These are phyloP conservation scores for Thaumatotibia leucotreta DNA, from an alignment of 1,140 invertebrate genomes.

Conservation along the genomic window DNA sequence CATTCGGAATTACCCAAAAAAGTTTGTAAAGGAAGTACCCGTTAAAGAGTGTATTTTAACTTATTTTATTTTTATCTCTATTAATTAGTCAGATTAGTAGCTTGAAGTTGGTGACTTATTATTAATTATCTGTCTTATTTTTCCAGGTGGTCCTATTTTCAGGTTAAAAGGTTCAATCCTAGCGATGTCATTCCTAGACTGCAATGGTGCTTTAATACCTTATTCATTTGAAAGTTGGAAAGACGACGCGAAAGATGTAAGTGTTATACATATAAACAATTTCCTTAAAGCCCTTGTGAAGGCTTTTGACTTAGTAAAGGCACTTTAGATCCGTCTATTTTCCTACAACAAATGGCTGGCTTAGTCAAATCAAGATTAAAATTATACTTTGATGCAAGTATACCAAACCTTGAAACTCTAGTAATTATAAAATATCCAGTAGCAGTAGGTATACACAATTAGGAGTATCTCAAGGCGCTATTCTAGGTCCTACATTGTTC, in stretches of 20 bases:
- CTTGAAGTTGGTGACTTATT: too few relatives aligned
- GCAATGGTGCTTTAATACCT: constrained; percentile 91
- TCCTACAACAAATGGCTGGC: too few relatives aligned
- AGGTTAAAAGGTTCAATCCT: constrained; percentile 95
- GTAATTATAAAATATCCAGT: not conserved
- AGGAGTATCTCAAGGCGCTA: not conserved
- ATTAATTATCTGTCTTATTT: constrained; percentile 2
- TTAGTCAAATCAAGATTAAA: too few relatives aligned
- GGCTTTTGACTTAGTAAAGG: not conserved
- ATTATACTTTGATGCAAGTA: too few relatives aligned
- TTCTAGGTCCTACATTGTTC: not conserved
- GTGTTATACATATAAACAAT: constrained; percentile 20
- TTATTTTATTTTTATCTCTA: too few relatives aligned
- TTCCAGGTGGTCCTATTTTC: constrained; percentile 92
- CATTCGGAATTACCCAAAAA: too few relatives aligned
- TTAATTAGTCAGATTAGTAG: too few relatives aligned
- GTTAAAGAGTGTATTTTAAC: too few relatives aligned
- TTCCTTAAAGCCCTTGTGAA: too few relatives aligned
- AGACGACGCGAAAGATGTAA: constrained; percentile 83
- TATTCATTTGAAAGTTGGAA: constrained; percentile 92
- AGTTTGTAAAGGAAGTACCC: too few relatives aligned
- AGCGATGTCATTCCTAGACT: constrained; percentile 96
- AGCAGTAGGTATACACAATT: not conserved
- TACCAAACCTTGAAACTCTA: not conserved
- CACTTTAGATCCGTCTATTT: too few relatives aligned